phyloP scores from a whole-genome alignment of 2,113 vertebrate species.

The Melanotaenia duboulayi region DNA sequence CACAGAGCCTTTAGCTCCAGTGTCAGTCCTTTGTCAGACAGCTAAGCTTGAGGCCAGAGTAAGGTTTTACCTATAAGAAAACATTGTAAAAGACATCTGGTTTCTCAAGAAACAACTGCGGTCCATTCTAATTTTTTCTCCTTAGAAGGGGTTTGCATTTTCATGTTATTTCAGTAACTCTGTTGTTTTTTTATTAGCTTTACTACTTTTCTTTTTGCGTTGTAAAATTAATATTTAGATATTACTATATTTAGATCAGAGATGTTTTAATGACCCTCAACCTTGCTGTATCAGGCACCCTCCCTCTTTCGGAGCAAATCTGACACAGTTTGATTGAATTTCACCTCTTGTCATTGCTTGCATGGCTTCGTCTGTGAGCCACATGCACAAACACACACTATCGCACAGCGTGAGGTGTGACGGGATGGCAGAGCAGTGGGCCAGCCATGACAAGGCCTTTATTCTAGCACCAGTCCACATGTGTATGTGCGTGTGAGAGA shows the following conservation, averaged over 20 bases:
- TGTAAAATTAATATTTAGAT: neutral
- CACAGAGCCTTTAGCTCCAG: slow-evolving; percentile 54
- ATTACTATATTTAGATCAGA: slow-evolving; percentile 8
- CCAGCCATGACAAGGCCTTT: slow-evolving; percentile 62
- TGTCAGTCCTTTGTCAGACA: slow-evolving; percentile 64
- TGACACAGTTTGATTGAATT: slow-evolving; percentile 68
- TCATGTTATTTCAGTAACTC: neutral
- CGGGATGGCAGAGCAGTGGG: slow-evolving; percentile 51
- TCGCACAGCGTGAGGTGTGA: slow-evolving; percentile 18
- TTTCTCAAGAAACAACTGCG: slow-evolving; percentile 38
- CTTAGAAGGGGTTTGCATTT: neutral
- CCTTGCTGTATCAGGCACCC: slow-evolving; percentile 23
- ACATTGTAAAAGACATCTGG: slow-evolving; percentile 21
- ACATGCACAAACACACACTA: slow-evolving; percentile 25
- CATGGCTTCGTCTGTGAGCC: slow-evolving; percentile 41
- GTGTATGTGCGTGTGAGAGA: slow-evolving; percentile 24
- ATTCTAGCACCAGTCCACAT: slow-evolving; percentile 34
- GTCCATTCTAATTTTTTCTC: slow-evolving; percentile 1
- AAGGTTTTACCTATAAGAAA: slow-evolving; percentile 44
- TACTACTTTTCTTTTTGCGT: too few species aligned
- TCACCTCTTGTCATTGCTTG: slow-evolving; percentile 63
- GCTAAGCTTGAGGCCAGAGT: slow-evolving; percentile 52
- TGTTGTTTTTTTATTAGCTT: neutral
- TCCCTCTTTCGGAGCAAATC: slow-evolving; percentile 44
- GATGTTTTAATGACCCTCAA: neutral